Base-by-base conservation (phyloP, 53 echinoderm and acorn worm species). In the Holothuria leucospilota region DNA sequence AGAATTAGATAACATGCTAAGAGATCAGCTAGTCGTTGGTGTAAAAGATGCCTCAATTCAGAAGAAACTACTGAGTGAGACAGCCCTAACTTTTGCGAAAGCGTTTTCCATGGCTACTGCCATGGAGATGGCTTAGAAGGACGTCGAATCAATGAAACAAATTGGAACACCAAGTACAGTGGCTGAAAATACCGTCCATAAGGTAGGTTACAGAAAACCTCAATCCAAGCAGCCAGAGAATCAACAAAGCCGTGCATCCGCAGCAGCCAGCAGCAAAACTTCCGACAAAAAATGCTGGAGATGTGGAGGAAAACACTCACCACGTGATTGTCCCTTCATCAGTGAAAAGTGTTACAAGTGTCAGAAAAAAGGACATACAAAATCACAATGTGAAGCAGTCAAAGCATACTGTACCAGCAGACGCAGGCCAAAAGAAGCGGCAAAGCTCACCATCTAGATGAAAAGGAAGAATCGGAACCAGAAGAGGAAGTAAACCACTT, bases 311-410 rank as follows among this genome's bases (percentile, higher is more conserved):
- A 75, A 51, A 20, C 87, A 87, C 62, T 34, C 29, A 51, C 68
- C 78, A 23, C 40, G 12, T 13, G 14, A n/a, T 34, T 39, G 39
- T 4, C n/a, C n/a, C 12, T 86, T 88, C 52, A 61, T 20, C 23
- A 20, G 29, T 16, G 88, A 88, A 40, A 59, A 88, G 60, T 92
- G 88, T 80, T 85, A 74, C 86, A 86, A 88, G 26, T 88, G 88
- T 51, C 68, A 78, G 3, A 72, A 70, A 39, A 77, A 18, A 8
- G 88, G 88, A 51, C 92, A 88, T 61, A 92, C 88, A 16, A 88
- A 82, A 70, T 87, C 87, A 78, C 86, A 88, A 52, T 92, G 92
- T 86, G 86, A 92, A 16, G 40, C 78, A 71, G 63, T 91, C 39
- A 38, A 72, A 72, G 72, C 72, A 8, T 72, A n/a, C n/a, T n/a